Conservation (phyloP, 2,888 invertebrate genomes). For the Selenia dentaria region DNA sequence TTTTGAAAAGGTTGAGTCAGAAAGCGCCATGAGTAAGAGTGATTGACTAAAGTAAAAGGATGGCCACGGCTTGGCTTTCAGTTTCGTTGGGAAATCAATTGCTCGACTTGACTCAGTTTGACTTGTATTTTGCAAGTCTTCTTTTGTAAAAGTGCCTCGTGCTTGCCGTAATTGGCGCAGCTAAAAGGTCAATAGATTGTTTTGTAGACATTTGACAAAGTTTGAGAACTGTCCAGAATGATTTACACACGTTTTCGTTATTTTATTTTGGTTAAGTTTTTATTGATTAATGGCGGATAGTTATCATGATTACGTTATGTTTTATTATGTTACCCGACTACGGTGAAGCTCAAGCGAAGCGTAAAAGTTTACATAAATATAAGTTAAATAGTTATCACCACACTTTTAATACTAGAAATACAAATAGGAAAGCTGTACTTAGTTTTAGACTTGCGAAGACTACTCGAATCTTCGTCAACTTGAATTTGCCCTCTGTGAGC, state of each 20-base stretch:
- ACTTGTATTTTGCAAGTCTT: constrained; percentile 8
- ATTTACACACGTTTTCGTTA: not conserved
- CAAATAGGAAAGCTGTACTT: too few species aligned
- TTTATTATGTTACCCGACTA: too few species aligned
- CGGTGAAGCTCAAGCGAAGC: too few species aligned
- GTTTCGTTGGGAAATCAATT: constrained; percentile 24
- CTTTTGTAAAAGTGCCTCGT: constrained; percentile 15
- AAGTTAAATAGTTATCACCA: too few species aligned
- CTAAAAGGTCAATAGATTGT: constrained; percentile 3
- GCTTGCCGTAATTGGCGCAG: constrained; percentile 10
- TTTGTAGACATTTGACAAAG: not conserved
- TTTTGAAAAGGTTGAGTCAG: constrained; percentile 24
- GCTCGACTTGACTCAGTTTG: constrained; percentile 6
- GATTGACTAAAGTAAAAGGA: constrained; percentile 27
- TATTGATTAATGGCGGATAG: too few species aligned
- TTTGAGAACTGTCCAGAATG: not conserved
- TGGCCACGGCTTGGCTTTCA: constrained; percentile 17
- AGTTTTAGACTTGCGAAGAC: too few species aligned
- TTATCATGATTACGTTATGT: too few species aligned
- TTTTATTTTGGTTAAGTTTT: too few species aligned
- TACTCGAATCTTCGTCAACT: too few species aligned
- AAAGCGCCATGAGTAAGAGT: constrained; percentile 18
- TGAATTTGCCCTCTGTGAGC: too few species aligned
- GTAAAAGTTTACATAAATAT: too few species aligned
- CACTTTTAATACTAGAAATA: too few species aligned